Base-by-base conservation (phyloP, 30 jellyfish, hydroid and myxozoan species). In the Pseudorhiza aurosa region DNA sequence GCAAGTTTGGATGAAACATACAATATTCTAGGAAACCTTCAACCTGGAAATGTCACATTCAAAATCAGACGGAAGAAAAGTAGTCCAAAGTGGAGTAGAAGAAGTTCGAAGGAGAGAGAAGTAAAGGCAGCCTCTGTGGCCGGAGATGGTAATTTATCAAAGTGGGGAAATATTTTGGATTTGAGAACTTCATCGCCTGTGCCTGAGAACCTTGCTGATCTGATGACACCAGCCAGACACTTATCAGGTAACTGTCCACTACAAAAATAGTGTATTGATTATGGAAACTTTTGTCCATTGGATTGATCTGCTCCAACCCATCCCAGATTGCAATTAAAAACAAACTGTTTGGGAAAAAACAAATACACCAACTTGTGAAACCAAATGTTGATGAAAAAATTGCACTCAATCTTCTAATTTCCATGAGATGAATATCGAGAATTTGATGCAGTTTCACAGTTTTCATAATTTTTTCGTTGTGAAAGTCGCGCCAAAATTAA, bases 151-250 rank as follows among this genome's bases (percentile, higher is more conserved):
- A 68, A 77, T 12, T 50, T 80, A 27, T 74, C 91, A 24, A 80
- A 80, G 65, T 80, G 91, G 91, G 91, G 91, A 15, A 80, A 80
- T 29, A 22, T 53, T 29, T 14, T 64, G 47, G 91, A 80, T 80
- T 70, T 80, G 31, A 40, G 84, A 26, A 56, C 72, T 22, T 15
- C 76, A 12, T 31, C 59, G 22, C 85, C 81, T 8, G 72, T 26
- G 4, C 55, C 53, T 17, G 85, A 67, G 15, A 33, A 56, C 6
- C 44, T 85, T 18, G 89, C 96, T 17, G 93, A 83, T 22, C 64
- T 91, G 68, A 91, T 91, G 98, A 83, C 98, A 5, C 98, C 98
- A 5, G 98, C 98, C 29, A 65, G 86, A 32, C 97, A 80, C 65
- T 31, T 80, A 36, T 15, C 91, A 30, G 84, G 91, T 80, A 49